Evolutionary conservation across 2,888 invertebrate species (phyloP), one percentile per base, ranked within the genome.

Genomic region (Incurvaria masculella): DNA sequence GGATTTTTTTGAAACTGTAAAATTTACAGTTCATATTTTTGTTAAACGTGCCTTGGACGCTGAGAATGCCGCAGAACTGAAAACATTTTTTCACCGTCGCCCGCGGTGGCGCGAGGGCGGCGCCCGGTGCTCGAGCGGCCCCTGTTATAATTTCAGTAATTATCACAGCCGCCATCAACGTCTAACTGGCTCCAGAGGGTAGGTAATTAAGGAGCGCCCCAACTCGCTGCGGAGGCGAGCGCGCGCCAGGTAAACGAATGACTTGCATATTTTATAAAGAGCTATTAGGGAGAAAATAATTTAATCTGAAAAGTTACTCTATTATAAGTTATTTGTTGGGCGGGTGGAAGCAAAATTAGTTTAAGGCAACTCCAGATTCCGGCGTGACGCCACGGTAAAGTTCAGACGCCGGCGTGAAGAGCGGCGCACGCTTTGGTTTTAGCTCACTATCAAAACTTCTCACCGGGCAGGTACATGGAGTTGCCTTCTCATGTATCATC

Each of bases 291-390:
- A 58, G 57, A 59, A 63, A 67, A 64, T 63, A 69, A 65, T 71
- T 73, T 69, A 72, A 72, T 69, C 62, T 63, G 51, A 59, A 60
- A 68, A 72, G 68, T 72, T 72, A 67, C 61, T 68, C 70, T 69
- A 72, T 71, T 70, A 71, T 72, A 72, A 69, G 69, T 72, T 72
- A 66, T 66, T 66, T 53, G 55, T 52, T 51, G 59, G 60, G 59
- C 53, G 61, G 66, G 67, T 65, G 69, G 61, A 63, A 68, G 67
- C 63, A 65, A 63, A 66, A 65, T 65, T 65, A 61, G 64, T 65
- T 63, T 61, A 63, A 66, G 68, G 65, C 3, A 33, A 33, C 62
- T 63, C 69, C 67, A 65, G 70, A 72, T 72, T 72, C 70, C 67
- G 55, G 52, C 60, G 65, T 66, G 33, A 33, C 33, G 33, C 14